Base-by-base conservation (phyloP, 2,113 vertebrate genomes). In the Colius striatus region DNA sequence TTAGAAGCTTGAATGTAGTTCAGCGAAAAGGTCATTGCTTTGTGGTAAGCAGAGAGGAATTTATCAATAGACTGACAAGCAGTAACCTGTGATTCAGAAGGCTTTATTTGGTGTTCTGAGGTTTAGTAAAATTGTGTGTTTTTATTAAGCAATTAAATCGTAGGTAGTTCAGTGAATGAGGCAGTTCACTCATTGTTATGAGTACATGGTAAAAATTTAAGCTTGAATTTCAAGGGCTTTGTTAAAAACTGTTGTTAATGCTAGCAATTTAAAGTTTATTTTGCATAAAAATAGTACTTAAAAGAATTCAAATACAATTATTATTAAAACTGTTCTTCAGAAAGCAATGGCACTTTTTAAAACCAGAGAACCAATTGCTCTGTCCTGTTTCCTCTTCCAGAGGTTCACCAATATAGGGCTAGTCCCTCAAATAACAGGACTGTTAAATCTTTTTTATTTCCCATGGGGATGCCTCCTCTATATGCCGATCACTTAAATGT, bases 401-500 rank as follows among this genome's bases (percentile, higher is more conserved):
- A 51, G 16, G 2, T 8, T 77, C 92, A 17, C 14, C 60, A 17
- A 22, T 55, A 20, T 16, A 27, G 51, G 17, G 21, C 25, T 4
- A n/a, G 18, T 29, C 47, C 4, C 11, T 23, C 3, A 3, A 30
- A 78, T 50, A 79, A 38, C 2, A 55, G 19, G 13, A 30, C 9
- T 8, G 60, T 10, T 17, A 80, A n/a, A 60, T 65, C 9, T 25
- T 54, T 60, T 61, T 23, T 50, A n/a, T 73, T 80, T 48, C 8
- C 21, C 4, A 9, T 13, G 6, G 2, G 2, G 5, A 8, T 9
- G 0, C 15, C 12, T 55, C 14, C 18, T 1, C 80, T 63, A 74
- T 11, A 17, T 45, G 7, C 10, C 20, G 3, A 67, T 76, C 20
- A 20, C 7, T 58, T 83, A 77, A 83, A 38, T 5, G 8, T 70